phyloP scores from a whole-genome alignment of 2,113 vertebrate genomes.

The Eolophus roseicapilla region DNA sequence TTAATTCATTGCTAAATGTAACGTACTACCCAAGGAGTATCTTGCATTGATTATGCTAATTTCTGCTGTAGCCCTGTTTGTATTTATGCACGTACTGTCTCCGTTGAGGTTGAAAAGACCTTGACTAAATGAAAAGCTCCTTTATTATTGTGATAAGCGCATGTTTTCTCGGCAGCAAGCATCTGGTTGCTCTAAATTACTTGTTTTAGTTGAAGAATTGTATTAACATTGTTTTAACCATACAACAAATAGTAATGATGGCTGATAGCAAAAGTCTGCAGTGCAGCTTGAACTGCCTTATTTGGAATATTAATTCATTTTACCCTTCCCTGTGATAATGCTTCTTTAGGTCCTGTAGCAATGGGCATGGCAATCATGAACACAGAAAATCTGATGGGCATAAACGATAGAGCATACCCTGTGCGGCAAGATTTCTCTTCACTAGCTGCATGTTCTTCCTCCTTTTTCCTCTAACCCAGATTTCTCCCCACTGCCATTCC shows the following conservation, averaged over 20 bases:
- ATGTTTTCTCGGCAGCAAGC: background rate
- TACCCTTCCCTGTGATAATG: background rate
- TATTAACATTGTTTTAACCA: background rate
- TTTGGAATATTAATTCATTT: background rate
- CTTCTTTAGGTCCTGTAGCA: background rate
- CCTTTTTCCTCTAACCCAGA: background rate
- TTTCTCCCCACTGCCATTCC: background rate
- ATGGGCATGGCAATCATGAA: accelerated
- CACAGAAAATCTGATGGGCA: background rate
- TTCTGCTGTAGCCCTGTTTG: background rate
- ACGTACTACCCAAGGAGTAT: background rate
- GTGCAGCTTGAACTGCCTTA: background rate
- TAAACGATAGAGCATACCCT: background rate
- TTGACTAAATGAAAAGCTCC: background rate
- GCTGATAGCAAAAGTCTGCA: background rate
- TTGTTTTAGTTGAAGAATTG: background rate
- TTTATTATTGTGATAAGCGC: background rate
- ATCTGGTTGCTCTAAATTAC: background rate
- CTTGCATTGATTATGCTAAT: slow-evolving; percentile 12
- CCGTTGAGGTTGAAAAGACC: background rate
- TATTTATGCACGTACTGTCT: background rate
- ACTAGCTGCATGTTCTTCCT: background rate
- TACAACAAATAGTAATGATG: background rate
- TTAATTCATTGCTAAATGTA: slow-evolving; percentile 9
- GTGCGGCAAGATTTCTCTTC: background rate